These are phyloP conservation scores for Pharmacophagus antenor DNA, from an alignment of 2,888 invertebrate species.

Conservation along the genomic window DNA sequence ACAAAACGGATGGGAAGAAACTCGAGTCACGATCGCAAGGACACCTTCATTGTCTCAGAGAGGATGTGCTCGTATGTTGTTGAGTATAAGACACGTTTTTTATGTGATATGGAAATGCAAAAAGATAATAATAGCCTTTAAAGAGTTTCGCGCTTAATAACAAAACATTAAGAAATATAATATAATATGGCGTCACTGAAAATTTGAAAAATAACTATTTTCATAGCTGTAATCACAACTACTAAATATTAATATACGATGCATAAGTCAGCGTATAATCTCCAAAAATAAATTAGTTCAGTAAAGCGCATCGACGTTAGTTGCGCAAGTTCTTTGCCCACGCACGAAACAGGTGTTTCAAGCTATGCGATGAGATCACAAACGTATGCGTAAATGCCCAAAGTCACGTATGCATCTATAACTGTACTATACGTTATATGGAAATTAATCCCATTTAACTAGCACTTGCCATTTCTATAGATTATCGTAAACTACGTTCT, in stretches of 20 bases:
- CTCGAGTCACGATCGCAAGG: slow-evolving; percentile 44
- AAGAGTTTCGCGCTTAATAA: not conserved
- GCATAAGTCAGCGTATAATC: not conserved
- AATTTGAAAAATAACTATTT: not conserved
- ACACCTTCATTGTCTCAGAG: slow-evolving; percentile 46
- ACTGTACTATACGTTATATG: not conserved
- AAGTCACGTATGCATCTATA: slow-evolving; percentile 15
- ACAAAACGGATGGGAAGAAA: slow-evolving; percentile 37
- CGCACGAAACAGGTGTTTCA: not conserved
- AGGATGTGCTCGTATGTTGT: slow-evolving; percentile 44
- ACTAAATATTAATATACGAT: not conserved
- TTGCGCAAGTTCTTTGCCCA: not conserved
- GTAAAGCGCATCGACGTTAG: not conserved
- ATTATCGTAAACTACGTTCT: not conserved
- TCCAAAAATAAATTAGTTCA: not conserved
- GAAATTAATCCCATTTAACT: not conserved
- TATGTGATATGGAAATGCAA: slow-evolving; percentile 28
- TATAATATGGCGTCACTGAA: too few relatives aligned
- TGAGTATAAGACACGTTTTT: slow-evolving; percentile 39
- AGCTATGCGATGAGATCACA: not conserved
- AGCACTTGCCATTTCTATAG: slow-evolving; percentile 1
- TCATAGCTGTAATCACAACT: not conserved
- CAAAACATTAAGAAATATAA: too few relatives aligned
- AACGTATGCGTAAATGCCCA: not conserved
- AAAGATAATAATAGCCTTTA: slow-evolving; percentile 29